Evolutionary conservation across 2,113 vertebrate genomes (phyloP).

Genomic region (Myotis yumanensis): DNA sequence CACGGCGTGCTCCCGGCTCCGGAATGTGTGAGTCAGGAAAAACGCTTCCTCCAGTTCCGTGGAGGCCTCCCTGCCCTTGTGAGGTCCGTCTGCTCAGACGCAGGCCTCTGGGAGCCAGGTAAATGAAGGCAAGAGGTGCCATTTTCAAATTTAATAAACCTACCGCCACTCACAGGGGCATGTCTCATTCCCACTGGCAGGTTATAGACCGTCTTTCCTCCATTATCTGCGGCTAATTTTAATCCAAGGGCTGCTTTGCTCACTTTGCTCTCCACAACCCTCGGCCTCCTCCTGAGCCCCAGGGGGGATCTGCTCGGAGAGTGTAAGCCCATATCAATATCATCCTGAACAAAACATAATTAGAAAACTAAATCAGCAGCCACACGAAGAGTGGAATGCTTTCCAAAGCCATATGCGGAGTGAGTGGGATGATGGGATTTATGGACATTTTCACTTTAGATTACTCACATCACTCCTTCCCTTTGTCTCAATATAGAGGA

Average conservation of each 20-base stretch:
- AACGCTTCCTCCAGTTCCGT: neutral
- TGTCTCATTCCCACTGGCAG: conserved; percentile 40
- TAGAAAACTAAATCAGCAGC: conserved; percentile 67
- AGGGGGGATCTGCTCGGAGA: conserved; percentile 34
- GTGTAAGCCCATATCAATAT: conserved; percentile 58
- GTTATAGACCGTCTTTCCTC: conserved; percentile 55
- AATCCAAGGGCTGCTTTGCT: conserved; percentile 45
- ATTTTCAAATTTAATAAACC: conserved; percentile 74
- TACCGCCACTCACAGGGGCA: neutral
- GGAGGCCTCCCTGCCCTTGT: neutral
- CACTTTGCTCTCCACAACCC: neutral
- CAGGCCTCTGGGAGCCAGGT: conserved; percentile 12
- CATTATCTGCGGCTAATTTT: conserved; percentile 72
- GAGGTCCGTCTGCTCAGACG: neutral
- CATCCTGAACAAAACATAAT: conserved; percentile 69
- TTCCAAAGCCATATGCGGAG: neutral
- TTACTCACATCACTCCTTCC: neutral
- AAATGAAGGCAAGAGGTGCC: conserved; percentile 50
- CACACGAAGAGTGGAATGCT: neutral
- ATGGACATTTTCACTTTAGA: neutral
- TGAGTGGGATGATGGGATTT: neutral
- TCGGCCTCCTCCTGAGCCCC: neutral
- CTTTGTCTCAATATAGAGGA: neutral
- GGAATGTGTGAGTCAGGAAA: neutral
- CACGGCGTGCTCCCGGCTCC: fast-evolving